A percentile compares a stretch with the other conserved stretches of the same genome.
Evolutionary conservation across 1,140 invertebrate species (phyloP).

Genomic region (Nasonia vitripennis): DNA sequence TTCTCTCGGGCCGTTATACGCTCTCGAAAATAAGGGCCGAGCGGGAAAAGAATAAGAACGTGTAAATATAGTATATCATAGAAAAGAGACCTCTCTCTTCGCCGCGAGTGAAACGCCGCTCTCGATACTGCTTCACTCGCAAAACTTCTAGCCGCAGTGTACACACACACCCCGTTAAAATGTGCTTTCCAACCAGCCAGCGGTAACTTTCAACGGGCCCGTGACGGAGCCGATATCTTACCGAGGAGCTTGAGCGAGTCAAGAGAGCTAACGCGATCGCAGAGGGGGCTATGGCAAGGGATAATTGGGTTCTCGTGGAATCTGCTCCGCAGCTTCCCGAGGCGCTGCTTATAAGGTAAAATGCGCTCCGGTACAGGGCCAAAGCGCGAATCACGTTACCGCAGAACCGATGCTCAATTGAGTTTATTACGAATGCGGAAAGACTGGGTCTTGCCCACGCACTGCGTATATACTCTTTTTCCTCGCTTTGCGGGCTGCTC

Average conservation of each 20-base stretch:
- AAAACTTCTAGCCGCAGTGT: neutral
- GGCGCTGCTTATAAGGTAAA: conserved; percentile 54
- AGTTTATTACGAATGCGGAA: conserved; percentile 61
- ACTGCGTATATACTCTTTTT: neutral
- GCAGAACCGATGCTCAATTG: conserved; percentile 57
- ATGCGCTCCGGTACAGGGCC: conserved; percentile 50
- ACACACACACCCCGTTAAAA: neutral
- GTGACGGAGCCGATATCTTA: too few relatives aligned
- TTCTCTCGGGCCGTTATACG: neutral
- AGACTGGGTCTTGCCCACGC: neutral
- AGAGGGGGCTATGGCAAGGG: neutral
- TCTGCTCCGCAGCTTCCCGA: neutral
- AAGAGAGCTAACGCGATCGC: too few relatives aligned
- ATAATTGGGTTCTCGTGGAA: conserved; percentile 21
- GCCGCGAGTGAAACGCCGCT: too few relatives aligned
- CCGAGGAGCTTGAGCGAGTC: too few relatives aligned
- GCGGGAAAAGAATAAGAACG: too few relatives aligned
- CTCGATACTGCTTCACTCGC: too few relatives aligned
- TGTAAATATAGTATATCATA: too few relatives aligned
- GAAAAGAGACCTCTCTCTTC: too few relatives aligned
- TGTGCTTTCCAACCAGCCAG: neutral
- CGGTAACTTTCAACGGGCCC: neutral
- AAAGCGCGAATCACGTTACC: conserved; percentile 63
- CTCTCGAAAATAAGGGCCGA: too few relatives aligned
- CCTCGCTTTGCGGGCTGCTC: neutral